A percentile compares a stretch with the other conserved stretches of the same genome.
Conservation (phyloP, 2,888 invertebrate genomes). For the Ptychoptera albimana region DNA sequence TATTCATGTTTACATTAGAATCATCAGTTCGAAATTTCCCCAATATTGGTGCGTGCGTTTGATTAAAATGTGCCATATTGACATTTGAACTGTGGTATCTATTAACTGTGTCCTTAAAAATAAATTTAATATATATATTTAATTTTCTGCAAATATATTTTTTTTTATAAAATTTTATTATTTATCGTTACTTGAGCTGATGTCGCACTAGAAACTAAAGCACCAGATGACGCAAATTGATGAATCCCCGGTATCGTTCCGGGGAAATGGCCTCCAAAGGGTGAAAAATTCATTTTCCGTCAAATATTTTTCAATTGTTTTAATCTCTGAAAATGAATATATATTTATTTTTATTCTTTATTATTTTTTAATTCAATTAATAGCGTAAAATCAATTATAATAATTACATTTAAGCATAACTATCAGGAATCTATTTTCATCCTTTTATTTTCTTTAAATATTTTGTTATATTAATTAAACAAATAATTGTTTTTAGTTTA, state of each 20-base stretch:
- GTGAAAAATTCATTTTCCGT: conserved; percentile 64
- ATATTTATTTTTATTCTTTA: too few species aligned
- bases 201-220: conserved; percentile 41
- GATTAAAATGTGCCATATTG: conserved; percentile 36
- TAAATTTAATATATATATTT: not conserved
- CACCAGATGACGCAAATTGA: conserved; percentile 51
- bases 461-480: too few species aligned
- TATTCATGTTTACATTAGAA: conserved; percentile 34
- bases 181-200: conserved; percentile 21
- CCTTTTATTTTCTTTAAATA: too few species aligned
- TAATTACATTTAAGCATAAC: too few species aligned
- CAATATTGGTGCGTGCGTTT: conserved; percentile 35
- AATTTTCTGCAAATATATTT: not conserved
- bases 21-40: conserved; percentile 45
- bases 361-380: too few species aligned
- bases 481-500: too few species aligned
- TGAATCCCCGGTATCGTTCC: conserved; percentile 64
- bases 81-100: conserved; percentile 23
- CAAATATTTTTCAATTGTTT: too few species aligned
- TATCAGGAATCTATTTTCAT: too few species aligned
- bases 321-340: too few species aligned
- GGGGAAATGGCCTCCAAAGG: conserved; percentile 67
- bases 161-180: too few species aligned
- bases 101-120: conserved; percentile 14
- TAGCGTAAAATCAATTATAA: too few species aligned